Conservation (phyloP, 2,113 vertebrate species). For the Ceratotherium simum region DNA sequence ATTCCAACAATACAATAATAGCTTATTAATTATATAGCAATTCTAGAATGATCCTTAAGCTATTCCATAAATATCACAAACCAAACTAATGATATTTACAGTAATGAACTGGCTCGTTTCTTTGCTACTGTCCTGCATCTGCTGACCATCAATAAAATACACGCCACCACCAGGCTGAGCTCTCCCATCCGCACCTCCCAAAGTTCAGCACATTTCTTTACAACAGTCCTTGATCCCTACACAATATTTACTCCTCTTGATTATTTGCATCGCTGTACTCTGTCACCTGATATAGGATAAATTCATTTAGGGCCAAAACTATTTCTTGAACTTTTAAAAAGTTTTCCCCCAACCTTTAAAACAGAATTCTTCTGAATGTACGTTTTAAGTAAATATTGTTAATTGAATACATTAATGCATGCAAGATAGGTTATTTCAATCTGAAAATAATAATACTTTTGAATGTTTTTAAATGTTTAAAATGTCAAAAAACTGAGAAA, state of each 20-base stretch:
- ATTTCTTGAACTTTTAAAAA: background rate
- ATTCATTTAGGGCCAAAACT: background rate
- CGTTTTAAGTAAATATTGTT: background rate
- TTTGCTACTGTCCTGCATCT: background rate
- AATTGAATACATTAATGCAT: background rate
- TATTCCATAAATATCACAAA: slow-evolving; percentile 20
- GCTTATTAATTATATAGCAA: slow-evolving; percentile 24
- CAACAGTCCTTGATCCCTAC: background rate
- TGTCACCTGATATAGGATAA: background rate
- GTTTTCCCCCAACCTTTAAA: background rate
- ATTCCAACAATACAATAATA: background rate
- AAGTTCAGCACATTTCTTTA: background rate
- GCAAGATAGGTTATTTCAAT: slow-evolving; percentile 9
- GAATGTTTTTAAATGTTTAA: background rate
- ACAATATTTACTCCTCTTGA: background rate
- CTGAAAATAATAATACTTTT: background rate
- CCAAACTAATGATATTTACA: background rate
- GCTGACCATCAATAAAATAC: background rate
- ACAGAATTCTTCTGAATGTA: background rate
- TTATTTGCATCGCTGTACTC: background rate
- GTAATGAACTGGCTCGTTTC: background rate
- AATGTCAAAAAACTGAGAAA: background rate
- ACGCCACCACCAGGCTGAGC: background rate
- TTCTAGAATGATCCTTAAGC: background rate
- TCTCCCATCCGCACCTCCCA: background rate